Evolutionary conservation across 2,888 invertebrate species (phyloP), one percentile per base, ranked within the genome.

Genomic region (Drosophila testacea): DNA sequence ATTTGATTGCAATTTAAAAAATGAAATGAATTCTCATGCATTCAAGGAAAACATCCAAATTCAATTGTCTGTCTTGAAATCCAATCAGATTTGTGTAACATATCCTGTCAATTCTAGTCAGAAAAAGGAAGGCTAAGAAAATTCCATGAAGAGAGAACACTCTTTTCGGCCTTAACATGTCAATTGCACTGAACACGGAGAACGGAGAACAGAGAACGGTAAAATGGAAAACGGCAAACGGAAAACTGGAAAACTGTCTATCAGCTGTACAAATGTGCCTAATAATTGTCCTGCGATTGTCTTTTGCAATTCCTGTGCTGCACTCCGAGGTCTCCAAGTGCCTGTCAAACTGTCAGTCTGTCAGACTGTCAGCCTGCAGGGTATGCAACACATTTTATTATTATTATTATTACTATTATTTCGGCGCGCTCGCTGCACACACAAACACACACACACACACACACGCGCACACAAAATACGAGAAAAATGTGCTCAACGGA

Each of bases 311-410:
- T 32, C 32, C 54, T 44, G 47, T 16, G 59, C 60, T 60, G 32
- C 48, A 32, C 30, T 22, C 3, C 22, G 22, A 22, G 30, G 61
- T 57, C 47, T 47, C 56, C 46, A 22, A 69, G 75, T 61, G 69
- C 30, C 63, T 70, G 63, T 54, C 79, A 68, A 39, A 42, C 57
- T 73, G 62, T 64, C 68, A 67, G 22, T 3, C 22, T 22, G 22
- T 54, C 79, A 68, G 36, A 42, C 57, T 73, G 62, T 64, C 68
- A 67, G 70, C 39, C 77, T 66, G 56, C 62, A 60, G 63, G 52
- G 42, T 57, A 60, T 79, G 69, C 69, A 75, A 59, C 66, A 63
- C 56, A 56, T 68, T 71, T 59, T 57, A 46, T 56, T 28, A 36
- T 51, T 51, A 51, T 39, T 38, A 38, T 32, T 54, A 39, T 52